Base-by-base conservation (phyloP, 2,888 invertebrate genomes). In the Chrysolina haemoptera region DNA sequence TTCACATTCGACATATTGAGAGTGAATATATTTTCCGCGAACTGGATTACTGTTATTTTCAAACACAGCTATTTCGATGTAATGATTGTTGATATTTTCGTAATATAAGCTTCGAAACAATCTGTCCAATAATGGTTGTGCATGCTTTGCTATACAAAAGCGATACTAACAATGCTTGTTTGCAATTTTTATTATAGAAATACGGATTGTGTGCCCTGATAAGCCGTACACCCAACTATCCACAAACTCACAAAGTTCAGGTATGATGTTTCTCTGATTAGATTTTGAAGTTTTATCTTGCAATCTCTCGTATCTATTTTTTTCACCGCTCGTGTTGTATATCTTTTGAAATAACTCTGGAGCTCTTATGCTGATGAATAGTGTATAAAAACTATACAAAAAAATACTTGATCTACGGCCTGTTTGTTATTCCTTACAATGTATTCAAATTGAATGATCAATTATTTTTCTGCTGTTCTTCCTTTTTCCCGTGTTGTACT, bases 131-230 rank as follows among this genome's bases (percentile, higher is more conserved):
- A 71, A 66, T 76, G 75, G 71, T 72, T 75, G 71, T 80, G 83
- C 83, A 84, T 83, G 84, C 73, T 70, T 46, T 76, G 81, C 80
- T 78, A 79, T 74, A n/a, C n/a, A n/a, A 77, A 83, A 82, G 85
- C 85, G 80, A 81, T 85, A 88, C 87, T 88, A 88, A 88, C 88
- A 84, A 83, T 81, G 87, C 87, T 86, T 86, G 84, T 87, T 87
- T 87, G 86, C 86, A 83, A 87, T 86, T 77, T 67, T 67, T 71
- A 71, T 75, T 90, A 88, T 91, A 93, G 93, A 93, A 90, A 91
- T 93, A 91, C 92, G 93, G 92, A 92, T 93, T 91, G 91, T 92
- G 89, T 93, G 93, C 90, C 93, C 93, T 88, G 92, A 93, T 89
- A 93, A 93, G 92, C 91, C 92, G 88, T 92, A 91, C 89, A 93